Base-by-base conservation (phyloP, 2,888 invertebrate species). In the Pardosa pseudoannulata region DNA sequence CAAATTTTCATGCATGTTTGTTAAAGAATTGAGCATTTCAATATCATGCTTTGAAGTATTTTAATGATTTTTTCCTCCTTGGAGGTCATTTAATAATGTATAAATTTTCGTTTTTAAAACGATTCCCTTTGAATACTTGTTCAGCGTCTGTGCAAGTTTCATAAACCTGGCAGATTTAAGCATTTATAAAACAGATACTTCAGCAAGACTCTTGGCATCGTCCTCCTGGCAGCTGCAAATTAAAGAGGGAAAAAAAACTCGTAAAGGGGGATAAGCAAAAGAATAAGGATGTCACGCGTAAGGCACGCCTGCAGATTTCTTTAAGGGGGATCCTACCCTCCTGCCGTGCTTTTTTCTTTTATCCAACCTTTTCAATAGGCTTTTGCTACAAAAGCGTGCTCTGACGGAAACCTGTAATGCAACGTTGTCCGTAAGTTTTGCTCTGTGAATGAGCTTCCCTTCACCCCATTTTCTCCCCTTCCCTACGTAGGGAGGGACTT, bases 231-330 rank as follows among this genome's bases (percentile, higher is more conserved):
- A 85, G 83, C 83, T 85, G 83, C 78, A 78, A 67, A 81, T 76
- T 83, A 50, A 78, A 78, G 72, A 72, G 46, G 65, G 16, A 28
- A 41, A 27, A 39, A 28, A 29, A 11, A 3, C 28, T 7, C 7
- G 9, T 6, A 28, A n/a, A n/a, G n/a, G n/a, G 23, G 27, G 62
- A 27, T 27, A 29, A 67, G 28, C 36, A 23, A 46, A 46, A 46
- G 64, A 75, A 65, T 64, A 78, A 78, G 83, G 78, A 85, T 73
- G 83, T 85, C 83, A 85, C 83, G 83, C 83, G 83, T 78, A 56
- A 73, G 83, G 83, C 83, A 85, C 83, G 83, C 83, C 83, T 85
- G 83, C 65, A 71, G 71, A 56, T 85, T 85, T 85, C 78, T 72
- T 78, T 0, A 23, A 36, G 23, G 36, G 11, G 23, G 23, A n/a